These are phyloP conservation scores for Phalera bucephala DNA, from an alignment of 2,888 invertebrate species.

Conservation along the genomic window DNA sequence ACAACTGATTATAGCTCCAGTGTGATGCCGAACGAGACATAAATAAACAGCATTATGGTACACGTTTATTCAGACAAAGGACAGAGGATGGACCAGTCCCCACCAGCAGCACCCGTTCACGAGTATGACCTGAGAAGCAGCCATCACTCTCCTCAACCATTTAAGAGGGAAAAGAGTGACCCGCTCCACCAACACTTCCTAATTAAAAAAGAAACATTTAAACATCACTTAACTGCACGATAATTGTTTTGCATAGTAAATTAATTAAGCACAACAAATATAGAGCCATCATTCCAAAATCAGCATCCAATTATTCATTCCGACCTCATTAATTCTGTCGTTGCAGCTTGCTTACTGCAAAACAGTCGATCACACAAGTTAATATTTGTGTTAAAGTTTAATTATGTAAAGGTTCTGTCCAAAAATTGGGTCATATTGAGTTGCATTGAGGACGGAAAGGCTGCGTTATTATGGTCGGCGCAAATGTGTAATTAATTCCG, in stretches of 20 bases:
- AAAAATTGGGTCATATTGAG: conserved; percentile 63
- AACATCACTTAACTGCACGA: neutral
- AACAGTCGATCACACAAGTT: neutral
- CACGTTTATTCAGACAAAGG: too few relatives aligned
- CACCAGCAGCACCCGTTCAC: too few relatives aligned
- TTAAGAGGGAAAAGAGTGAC: too few relatives aligned
- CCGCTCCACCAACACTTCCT: too few relatives aligned
- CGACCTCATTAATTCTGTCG: conserved; percentile 1
- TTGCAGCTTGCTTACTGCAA: neutral
- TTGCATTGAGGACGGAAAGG: too few relatives aligned
- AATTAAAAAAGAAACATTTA: too few relatives aligned
- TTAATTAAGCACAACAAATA: neutral
- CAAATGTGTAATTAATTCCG: conserved; percentile 69
- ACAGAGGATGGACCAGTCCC: too few relatives aligned
- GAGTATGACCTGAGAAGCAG: too few relatives aligned
- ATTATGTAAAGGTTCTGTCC: conserved; percentile 33
- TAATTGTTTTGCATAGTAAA: neutral
- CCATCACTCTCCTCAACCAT: too few relatives aligned
- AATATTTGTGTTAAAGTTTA: conserved; percentile 19
- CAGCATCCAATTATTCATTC: neutral
- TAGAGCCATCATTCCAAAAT: neutral
- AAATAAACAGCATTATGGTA: neutral
- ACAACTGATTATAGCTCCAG: too few relatives aligned
- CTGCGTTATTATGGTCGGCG: conserved; percentile 57
- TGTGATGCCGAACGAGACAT: too few relatives aligned